Percentiles rank a stretch among this genome's conserved stretches.
phyloP scores from a whole-genome alignment of 2,797 vertebrate species.

The Micromesistius poutassou region DNA sequence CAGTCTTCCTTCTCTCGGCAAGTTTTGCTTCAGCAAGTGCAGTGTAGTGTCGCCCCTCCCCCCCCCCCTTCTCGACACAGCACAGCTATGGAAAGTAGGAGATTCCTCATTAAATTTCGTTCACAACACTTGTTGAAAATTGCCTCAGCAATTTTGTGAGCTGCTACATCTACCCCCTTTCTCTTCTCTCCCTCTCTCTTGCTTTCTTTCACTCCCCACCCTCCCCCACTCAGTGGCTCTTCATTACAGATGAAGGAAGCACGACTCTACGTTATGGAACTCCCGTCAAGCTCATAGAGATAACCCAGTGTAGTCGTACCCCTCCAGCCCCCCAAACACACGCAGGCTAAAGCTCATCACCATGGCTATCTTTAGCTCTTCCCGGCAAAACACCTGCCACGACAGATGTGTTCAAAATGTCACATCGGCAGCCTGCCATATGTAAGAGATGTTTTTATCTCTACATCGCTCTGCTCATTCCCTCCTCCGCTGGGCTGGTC shows the following conservation, averaged over 20 bases:
- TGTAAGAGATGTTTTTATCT: too few relatives aligned
- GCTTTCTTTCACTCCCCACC: not conserved
- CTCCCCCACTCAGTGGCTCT: not conserved
- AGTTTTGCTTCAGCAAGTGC: constrained; percentile 17
- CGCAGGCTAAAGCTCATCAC: not conserved
- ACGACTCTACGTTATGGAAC: not conserved
- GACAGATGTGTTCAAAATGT: constrained; percentile 2
- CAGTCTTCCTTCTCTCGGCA: not conserved
- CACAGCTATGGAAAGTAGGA: constrained; percentile 33
- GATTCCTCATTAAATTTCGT: constrained; percentile 60
- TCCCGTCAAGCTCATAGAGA: not conserved
- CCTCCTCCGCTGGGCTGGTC: too few relatives aligned
- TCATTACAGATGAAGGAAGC: not conserved
- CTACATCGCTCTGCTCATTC: too few relatives aligned
- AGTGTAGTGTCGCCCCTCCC: constrained; percentile 11
- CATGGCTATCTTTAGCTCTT: not conserved
- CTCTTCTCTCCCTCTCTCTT: not conserved
- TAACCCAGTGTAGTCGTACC: not conserved
- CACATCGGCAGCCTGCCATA: not conserved
- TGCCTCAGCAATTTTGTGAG: constrained; percentile 11
- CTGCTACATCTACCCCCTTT: not conserved
- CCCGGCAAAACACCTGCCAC: not conserved
- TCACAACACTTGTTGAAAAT: constrained; percentile 39
- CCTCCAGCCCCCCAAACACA: too few relatives aligned
- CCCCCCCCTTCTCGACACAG: constrained; percentile 27